phyloP scores from a whole-genome alignment of 2,888 invertebrate species.

The Temnothorax unifasciatus region DNA sequence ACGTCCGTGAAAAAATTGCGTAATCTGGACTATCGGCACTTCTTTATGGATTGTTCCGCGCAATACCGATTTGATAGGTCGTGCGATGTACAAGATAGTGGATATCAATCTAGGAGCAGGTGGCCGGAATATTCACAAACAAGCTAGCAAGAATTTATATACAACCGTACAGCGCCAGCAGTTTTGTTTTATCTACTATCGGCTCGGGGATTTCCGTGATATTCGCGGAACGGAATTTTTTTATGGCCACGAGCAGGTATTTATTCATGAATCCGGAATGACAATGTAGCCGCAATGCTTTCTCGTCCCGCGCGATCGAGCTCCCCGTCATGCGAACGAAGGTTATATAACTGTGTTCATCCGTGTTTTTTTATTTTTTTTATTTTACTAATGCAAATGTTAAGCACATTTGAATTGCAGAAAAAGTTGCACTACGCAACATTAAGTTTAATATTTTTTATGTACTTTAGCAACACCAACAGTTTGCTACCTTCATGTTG shows the following conservation, averaged over 20 bases:
- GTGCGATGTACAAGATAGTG: slow-evolving; percentile 46
- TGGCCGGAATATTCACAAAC: slow-evolving; percentile 72
- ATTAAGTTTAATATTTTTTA: slow-evolving; percentile 57
- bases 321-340: slow-evolving; percentile 9
- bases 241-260: slow-evolving; percentile 61
- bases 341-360: slow-evolving; percentile 24
- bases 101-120: slow-evolving; percentile 77
- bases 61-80: slow-evolving; percentile 65
- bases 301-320: slow-evolving; percentile 36
- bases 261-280: slow-evolving; percentile 77
- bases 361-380: slow-evolving; percentile 21
- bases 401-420: slow-evolving; percentile 67
- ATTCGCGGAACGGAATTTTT: slow-evolving; percentile 46
- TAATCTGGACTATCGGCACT: slow-evolving; percentile 57
- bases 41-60: slow-evolving; percentile 56
- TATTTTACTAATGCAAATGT: slow-evolving; percentile 65
- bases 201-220: slow-evolving; percentile 64
- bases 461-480: slow-evolving; percentile 16
- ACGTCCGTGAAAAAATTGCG: slow-evolving; percentile 33
- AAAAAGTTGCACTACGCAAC: slow-evolving; percentile 44
- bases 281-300: slow-evolving; percentile 63
- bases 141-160: slow-evolving; percentile 74
- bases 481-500: background rate
- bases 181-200: slow-evolving; percentile 74
- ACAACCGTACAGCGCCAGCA: slow-evolving; percentile 50